phyloP scores from a whole-genome alignment of 2,113 vertebrate genomes.

The Hippolais icterina region DNA sequence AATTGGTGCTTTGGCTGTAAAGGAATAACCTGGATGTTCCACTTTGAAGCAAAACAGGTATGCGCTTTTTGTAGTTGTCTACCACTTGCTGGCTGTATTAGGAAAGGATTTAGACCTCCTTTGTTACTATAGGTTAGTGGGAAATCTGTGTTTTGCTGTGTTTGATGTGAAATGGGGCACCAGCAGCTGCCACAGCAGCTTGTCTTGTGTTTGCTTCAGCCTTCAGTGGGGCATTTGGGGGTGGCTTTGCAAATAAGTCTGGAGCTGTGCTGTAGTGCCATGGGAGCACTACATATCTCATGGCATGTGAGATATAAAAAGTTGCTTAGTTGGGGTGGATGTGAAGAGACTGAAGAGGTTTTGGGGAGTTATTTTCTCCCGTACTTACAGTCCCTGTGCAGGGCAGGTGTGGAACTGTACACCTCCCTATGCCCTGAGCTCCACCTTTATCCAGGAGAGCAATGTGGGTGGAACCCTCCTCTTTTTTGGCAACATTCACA shows the following conservation, averaged over 20 bases:
- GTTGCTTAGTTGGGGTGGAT: neutral
- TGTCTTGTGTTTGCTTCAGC: neutral
- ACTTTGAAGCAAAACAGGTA: neutral
- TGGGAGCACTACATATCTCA: too few relatives aligned
- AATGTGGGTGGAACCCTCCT: neutral
- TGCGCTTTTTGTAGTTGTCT: neutral
- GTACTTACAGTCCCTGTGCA: neutral
- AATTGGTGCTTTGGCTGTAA: neutral
- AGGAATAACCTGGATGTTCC: neutral
- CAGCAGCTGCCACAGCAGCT: neutral
- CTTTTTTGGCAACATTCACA: neutral
- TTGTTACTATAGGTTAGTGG: neutral
- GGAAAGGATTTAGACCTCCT: neutral
- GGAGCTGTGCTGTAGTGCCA: neutral
- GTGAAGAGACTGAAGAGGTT: neutral
- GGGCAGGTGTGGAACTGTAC: neutral
- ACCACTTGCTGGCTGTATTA: neutral
- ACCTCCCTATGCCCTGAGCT: rapidly evolving
- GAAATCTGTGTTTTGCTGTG: neutral
- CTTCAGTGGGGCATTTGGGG: neutral
- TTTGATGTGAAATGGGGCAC: neutral
- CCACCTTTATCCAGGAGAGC: neutral
- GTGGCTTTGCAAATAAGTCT: neutral
- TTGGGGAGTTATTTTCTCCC: neutral
- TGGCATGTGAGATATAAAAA: too few relatives aligned